These are phyloP conservation scores for Hirtodrosophila histrioides DNA, from an alignment of 2,888 invertebrate genomes.

Conservation along the genomic window DNA sequence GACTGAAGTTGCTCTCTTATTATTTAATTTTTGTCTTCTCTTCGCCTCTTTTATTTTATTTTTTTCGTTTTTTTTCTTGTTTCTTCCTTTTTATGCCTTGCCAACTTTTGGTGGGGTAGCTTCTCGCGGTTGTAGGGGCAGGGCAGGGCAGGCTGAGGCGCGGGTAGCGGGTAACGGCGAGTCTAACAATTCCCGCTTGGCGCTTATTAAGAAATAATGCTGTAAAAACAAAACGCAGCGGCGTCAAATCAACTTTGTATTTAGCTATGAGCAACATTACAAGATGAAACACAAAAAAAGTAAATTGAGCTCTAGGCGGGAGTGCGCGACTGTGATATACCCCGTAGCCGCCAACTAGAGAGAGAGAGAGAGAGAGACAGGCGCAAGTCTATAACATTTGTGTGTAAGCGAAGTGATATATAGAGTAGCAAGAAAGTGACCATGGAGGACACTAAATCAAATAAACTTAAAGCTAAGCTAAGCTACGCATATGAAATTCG, in stretches of 20 bases:
- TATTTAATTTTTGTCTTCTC: constrained; percentile 75
- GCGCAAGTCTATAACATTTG: no score
- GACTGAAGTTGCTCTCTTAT: constrained; percentile 77
- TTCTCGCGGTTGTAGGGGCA: neutral
- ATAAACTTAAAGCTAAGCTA: no score
- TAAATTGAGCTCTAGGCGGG: neutral
- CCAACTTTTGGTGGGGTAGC: constrained; percentile 21
- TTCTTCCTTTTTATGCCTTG: constrained; percentile 6
- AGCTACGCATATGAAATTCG: no score
- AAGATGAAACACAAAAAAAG: constrained; percentile 33
- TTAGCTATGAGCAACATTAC: constrained; percentile 54
- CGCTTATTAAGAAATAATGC: constrained; percentile 69
- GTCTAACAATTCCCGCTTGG: constrained; percentile 29
- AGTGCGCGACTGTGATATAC: constrained; percentile 4
- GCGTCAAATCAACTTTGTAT: constrained; percentile 74
- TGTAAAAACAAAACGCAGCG: constrained; percentile 71
- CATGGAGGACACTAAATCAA: no score
- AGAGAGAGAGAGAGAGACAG: no score
- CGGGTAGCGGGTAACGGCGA: neutral
- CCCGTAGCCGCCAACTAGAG: constrained; percentile 3
- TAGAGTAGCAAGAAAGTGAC: no score
- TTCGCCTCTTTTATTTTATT: constrained; percentile 20
- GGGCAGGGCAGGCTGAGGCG: neutral
- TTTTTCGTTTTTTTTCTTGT: constrained; percentile 7
- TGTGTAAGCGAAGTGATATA: no score